phyloP scores from a whole-genome alignment of 2,888 invertebrate genomes.

The Griposia aprilina region DNA sequence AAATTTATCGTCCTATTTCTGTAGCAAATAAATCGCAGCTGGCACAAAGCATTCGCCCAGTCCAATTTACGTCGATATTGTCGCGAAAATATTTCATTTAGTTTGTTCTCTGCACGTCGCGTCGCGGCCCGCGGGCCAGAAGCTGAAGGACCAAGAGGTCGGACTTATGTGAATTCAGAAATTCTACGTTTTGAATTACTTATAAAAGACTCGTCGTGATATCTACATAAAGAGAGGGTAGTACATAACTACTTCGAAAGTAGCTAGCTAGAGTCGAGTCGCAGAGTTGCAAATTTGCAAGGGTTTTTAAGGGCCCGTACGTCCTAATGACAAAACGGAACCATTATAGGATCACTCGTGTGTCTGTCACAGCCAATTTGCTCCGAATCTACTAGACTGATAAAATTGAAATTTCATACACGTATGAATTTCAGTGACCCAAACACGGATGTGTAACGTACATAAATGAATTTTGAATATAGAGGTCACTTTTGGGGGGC shows the following conservation, averaged over 20 bases:
- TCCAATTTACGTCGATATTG: conserved; percentile 78
- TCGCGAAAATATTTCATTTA: conserved; percentile 73
- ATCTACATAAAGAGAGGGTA: not conserved
- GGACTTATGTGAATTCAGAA: conserved; percentile 29
- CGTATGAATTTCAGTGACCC: too few relatives aligned
- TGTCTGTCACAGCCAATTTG: too few relatives aligned
- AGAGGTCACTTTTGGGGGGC: too few relatives aligned
- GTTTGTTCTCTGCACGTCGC: conserved; percentile 46
- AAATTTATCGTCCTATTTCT: conserved; percentile 73
- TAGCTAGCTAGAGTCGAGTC: not conserved
- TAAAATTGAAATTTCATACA: too few relatives aligned
- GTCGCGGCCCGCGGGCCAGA: conserved; percentile 14
- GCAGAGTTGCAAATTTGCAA: not conserved
- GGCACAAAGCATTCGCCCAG: conserved; percentile 70
- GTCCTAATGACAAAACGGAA: too few relatives aligned
- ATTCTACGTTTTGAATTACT: conserved; percentile 21
- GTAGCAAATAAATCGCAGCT: conserved; percentile 76
- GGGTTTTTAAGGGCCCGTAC: not conserved
- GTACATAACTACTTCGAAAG: not conserved
- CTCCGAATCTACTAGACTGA: too few relatives aligned
- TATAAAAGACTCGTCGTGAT: not conserved
- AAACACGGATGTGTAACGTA: too few relatives aligned
- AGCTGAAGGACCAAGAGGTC: conserved; percentile 24
- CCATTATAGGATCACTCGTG: too few relatives aligned
- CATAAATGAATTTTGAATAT: too few relatives aligned